Evolutionary conservation across 2,888 invertebrate species (phyloP), one percentile per base, ranked within the genome.

Genomic region (Harpalus rufipes): DNA sequence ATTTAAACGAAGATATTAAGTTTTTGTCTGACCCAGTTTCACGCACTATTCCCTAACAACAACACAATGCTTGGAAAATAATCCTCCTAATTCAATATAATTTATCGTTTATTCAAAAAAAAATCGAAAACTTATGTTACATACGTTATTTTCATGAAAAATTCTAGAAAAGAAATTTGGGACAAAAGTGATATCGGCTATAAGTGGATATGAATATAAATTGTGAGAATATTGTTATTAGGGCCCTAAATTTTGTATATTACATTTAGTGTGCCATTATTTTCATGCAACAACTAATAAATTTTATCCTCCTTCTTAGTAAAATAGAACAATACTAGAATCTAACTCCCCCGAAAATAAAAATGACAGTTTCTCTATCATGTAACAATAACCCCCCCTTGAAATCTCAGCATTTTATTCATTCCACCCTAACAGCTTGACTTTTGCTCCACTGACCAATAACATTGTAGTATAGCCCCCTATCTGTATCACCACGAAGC

Each of bases 401-500:
- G 25, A 78, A 78, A 78, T 78, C 78, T 78, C 78, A 78, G 68
- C 68, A 68, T 83, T 83, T 83, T 74, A 61, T 85, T 81, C 63
- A 81, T 85, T 85, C 85, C 85, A 76, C 81, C 63, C 85, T 61
- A 81, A 76, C 85, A 81, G 58, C 32, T 74, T 76, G 85, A 85
- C 80, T 85, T 85, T 85, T 85, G 85, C 81, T 81, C 81, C 74
- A 85, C 81, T 85, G 85, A 76, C 85, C 85, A 85, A 85, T 85
- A 81, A 85, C 85, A 65, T 81, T 18, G 59, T 21, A 51, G 68
- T 74, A 6, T 41, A 44, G 41, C 16, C 44, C 41, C 72, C 44
- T 44, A 44, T 18, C 44, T 58, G 12, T 39, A 85, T 68, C 61
- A 4, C 16, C 14, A 56, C 10, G 8, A 16, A 12, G 80, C 80